Conservation (phyloP, 2,888 invertebrate species). For the Laothoe populi region DNA sequence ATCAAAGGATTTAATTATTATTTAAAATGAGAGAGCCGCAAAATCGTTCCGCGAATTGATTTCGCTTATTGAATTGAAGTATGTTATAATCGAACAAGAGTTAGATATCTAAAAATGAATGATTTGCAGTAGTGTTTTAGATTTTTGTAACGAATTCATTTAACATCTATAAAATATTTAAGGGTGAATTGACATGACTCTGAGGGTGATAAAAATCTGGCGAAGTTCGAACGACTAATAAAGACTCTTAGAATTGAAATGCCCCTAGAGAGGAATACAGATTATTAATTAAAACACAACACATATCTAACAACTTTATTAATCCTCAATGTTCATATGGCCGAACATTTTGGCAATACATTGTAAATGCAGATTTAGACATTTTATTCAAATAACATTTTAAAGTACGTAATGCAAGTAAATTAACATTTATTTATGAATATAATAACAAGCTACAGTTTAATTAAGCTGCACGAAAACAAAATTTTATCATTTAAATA, state of each 20-base stretch:
- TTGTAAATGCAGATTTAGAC: neutral
- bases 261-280: neutral
- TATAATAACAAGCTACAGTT: neutral
- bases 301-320: constrained; percentile 7
- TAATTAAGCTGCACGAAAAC: neutral
- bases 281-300: neutral
- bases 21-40: neutral
- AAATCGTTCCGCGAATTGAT: too few relatives aligned
- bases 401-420: neutral
- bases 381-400: neutral
- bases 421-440: neutral
- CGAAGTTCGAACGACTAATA: neutral
- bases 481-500: neutral
- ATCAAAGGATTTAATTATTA: neutral
- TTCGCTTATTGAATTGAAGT: too few relatives aligned
- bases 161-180: neutral
- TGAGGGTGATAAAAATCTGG: neutral
- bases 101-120: too few relatives aligned
- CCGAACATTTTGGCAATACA: neutral
- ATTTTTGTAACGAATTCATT: neutral
- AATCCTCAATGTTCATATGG: neutral
- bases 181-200: neutral
- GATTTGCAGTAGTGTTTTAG: neutral
- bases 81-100: too few relatives aligned
- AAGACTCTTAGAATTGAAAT: neutral